These are phyloP conservation scores for Nasonia giraulti DNA, from an alignment of 1,140 invertebrate genomes.

Conservation along the genomic window DNA sequence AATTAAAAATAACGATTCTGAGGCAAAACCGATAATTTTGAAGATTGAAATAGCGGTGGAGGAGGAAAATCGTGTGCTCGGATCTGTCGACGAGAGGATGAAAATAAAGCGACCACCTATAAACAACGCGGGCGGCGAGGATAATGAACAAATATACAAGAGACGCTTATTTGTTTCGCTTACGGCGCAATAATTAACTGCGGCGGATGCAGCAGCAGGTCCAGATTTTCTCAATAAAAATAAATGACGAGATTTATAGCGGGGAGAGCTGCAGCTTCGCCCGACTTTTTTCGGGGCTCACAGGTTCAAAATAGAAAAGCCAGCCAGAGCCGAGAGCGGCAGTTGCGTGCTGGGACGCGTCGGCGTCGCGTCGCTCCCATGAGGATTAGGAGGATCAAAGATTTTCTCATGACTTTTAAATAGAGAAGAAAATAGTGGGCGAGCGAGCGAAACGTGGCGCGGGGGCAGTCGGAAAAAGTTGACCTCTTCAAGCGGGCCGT, in stretches of 20 bases:
- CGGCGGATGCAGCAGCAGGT: no score
- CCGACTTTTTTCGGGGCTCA: background rate
- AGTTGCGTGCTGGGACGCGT: background rate
- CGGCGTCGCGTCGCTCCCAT: background rate
- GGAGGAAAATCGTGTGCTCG: no score
- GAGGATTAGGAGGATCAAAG: slow-evolving; percentile 35
- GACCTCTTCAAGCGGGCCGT: no score
- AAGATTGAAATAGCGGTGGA: no score
- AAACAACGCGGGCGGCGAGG: no score
- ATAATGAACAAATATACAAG: no score
- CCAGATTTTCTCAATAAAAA: background rate
- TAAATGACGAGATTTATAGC: slow-evolving; percentile 14
- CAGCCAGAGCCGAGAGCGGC: background rate
- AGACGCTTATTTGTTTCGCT: no score
- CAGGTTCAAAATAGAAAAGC: slow-evolving; percentile 25
- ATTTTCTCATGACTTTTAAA: slow-evolving; percentile 37
- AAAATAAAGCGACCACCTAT: no score
- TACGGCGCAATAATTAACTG: no score
- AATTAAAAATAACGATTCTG: no score
- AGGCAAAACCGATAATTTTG: no score
- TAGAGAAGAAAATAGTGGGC: slow-evolving; percentile 2
- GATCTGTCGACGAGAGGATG: no score
- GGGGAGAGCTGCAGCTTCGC: background rate
- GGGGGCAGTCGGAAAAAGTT: background rate
- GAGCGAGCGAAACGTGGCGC: background rate